phyloP scores from a whole-genome alignment of 1,140 invertebrate species.

The Globodera rostochiensis region DNA sequence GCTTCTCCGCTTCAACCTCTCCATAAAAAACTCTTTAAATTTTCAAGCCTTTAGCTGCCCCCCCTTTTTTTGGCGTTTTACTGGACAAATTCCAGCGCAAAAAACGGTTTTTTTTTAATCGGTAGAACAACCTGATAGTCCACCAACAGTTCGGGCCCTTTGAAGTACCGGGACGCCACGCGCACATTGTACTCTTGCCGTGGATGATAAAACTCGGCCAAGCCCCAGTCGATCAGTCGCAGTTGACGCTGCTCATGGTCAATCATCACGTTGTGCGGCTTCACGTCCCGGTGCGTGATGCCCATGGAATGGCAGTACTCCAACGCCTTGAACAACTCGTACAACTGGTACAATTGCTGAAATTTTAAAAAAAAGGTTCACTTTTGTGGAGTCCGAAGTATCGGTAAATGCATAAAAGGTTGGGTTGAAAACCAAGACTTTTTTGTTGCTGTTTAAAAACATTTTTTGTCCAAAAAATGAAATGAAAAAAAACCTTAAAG shows the following conservation, averaged over 20 bases:
- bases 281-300: constrained; percentile 85
- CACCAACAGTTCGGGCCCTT: constrained; percentile 93
- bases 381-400: too few species aligned
- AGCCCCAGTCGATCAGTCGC: constrained; percentile 97
- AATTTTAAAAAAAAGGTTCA: constrained; percentile 11
- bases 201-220: constrained; percentile 99
- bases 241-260: constrained; percentile 94
- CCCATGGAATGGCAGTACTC: constrained; percentile 99
- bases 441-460: too few species aligned
- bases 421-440: too few species aligned
- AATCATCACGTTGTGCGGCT: constrained; percentile 99
- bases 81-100: neutral
- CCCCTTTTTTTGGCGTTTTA: too few species aligned
- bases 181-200: constrained; percentile 98
- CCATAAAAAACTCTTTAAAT: too few species aligned
- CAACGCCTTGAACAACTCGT: constrained; percentile 88
- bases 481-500: constrained; percentile 77
- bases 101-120: too few species aligned
- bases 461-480: too few species aligned
- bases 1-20: too few species aligned
- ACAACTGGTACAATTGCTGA: constrained; percentile 90
- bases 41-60: too few species aligned
- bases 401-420: constrained; percentile 5
- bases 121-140: constrained; percentile 80
- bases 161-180: constrained; percentile 97